Percentiles rank a stretch among this genome's conserved stretches.
These are phyloP conservation scores for Chrysocyon brachyurus DNA, from an alignment of 2,797 vertebrate genomes.

Conservation along the genomic window DNA sequence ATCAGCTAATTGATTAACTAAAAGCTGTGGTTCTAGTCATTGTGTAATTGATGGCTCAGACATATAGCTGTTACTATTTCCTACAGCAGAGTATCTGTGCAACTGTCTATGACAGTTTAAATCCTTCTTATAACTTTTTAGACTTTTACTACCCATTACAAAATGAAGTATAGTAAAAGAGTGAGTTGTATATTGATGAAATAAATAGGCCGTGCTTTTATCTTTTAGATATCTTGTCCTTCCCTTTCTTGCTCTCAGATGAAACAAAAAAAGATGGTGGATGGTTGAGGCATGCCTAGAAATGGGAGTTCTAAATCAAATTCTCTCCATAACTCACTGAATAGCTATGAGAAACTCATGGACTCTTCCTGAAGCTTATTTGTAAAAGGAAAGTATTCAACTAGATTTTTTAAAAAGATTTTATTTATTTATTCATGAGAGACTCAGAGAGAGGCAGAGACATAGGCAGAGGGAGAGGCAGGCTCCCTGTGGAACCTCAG, in stretches of 20 bases:
- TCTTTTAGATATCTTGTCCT: not conserved
- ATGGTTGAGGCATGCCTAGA: fast-evolving
- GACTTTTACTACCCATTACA: not conserved
- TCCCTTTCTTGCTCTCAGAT: not conserved
- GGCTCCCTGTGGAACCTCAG: too few relatives aligned
- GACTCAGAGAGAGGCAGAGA: too few relatives aligned
- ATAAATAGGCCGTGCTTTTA: not conserved
- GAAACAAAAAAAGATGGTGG: not conserved
- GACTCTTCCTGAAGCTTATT: not conserved
- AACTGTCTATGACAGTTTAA: not conserved
- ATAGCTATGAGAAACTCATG: not conserved
- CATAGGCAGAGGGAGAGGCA: too few relatives aligned
- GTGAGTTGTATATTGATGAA: not conserved
- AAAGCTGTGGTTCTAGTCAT: not conserved
- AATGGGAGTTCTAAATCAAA: not conserved
- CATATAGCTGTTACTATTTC: not conserved
- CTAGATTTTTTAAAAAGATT: not conserved
- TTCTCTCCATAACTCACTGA: not conserved
- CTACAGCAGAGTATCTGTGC: not conserved
- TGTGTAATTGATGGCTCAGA: not conserved
- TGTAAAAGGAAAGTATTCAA: not conserved
- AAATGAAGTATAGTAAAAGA: not conserved
- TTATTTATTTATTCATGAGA: too few relatives aligned
- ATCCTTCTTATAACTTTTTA: not conserved
- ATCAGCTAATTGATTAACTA: not conserved